phyloP scores from a whole-genome alignment of 2,797 vertebrate genomes.

The Lepus oiostolus region DNA sequence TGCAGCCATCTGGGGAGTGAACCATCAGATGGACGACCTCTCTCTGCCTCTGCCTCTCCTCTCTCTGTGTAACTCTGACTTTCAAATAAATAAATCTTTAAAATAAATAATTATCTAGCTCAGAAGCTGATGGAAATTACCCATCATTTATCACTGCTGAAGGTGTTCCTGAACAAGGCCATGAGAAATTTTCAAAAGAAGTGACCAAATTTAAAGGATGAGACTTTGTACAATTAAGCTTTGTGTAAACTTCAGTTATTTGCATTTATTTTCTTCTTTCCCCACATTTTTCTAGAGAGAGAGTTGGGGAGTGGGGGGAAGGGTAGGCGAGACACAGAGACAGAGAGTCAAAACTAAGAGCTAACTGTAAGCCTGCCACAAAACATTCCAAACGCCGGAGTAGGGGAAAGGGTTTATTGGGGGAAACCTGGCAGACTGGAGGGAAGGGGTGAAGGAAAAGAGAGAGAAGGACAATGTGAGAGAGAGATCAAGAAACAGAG shows the following conservation, averaged over 20 bases:
- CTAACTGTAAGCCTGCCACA: neutral
- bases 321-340: neutral
- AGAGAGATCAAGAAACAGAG: too few relatives aligned
- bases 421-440: too few relatives aligned
- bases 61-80: too few relatives aligned
- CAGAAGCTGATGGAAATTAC: neutral
- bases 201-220: neutral
- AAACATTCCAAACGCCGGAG: too few relatives aligned
- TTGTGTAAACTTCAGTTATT: conserved; percentile 16
- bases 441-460: too few relatives aligned
- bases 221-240: neutral
- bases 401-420: too few relatives aligned
- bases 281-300: neutral
- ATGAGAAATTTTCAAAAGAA: neutral
- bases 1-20: too few relatives aligned
- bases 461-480: too few relatives aligned
- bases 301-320: neutral
- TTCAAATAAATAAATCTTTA: too few relatives aligned
- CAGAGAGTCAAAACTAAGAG: neutral
- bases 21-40: too few relatives aligned
- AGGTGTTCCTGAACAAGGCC: neutral
- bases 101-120: too few relatives aligned
- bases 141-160: neutral
- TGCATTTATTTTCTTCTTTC: conserved; percentile 7
- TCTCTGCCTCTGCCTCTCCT: too few relatives aligned